phyloP scores from a whole-genome alignment of 2,113 vertebrate species.

The Uropsilus gracilis region DNA sequence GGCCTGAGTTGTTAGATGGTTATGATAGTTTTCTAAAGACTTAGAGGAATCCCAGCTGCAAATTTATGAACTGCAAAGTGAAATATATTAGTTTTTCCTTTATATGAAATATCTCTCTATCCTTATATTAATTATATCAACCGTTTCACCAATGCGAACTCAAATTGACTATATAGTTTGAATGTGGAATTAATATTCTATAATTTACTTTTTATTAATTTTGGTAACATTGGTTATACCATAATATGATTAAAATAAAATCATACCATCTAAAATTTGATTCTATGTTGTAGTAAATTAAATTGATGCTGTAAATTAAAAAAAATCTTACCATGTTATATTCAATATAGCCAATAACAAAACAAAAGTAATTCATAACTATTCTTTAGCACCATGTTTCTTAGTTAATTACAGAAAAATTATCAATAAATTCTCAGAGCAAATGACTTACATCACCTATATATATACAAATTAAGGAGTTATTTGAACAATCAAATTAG shows the following conservation, averaged over 20 bases:
- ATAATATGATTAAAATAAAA: no score
- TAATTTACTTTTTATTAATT: neutral
- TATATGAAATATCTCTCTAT: neutral
- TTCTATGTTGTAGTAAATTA: no score
- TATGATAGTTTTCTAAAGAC: no score
- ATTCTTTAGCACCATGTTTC: neutral
- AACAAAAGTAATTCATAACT: neutral
- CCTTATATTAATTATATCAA: neutral
- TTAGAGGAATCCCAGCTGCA: no score
- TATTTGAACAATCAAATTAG: neutral
- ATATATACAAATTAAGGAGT: constrained; percentile 56
- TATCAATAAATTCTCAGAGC: neutral
- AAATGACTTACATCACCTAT: constrained; percentile 8
- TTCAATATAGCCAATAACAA: neutral
- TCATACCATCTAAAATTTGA: no score
- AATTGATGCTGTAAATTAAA: no score
- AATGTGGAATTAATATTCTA: neutral
- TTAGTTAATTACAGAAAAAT: neutral
- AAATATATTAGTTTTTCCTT: neutral
- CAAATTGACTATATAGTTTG: neutral
- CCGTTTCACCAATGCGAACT: neutral
- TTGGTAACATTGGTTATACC: neutral
- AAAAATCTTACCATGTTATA: no score
- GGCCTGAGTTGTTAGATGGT: neutral
- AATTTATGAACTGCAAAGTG: neutral